These are phyloP conservation scores for Periophthalmodon schlosseri DNA, from an alignment of 2,113 vertebrate species.

Conservation along the genomic window DNA sequence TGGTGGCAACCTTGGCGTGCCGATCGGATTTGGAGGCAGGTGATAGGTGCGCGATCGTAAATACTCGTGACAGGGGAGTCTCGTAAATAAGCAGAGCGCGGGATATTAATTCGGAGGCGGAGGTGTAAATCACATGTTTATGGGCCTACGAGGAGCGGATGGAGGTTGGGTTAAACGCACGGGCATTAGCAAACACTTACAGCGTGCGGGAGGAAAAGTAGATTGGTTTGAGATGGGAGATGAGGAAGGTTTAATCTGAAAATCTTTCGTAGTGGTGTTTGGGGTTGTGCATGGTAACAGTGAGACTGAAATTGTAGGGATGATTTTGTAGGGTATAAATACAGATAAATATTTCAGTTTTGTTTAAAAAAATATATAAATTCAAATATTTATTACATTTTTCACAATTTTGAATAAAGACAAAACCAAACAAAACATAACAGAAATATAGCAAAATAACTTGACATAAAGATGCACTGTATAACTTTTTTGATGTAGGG, in stretches of 20 bases:
- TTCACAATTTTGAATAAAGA: too few relatives aligned
- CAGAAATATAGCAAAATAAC: too few relatives aligned
- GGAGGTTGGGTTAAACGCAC: not conserved
- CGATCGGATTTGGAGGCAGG: not conserved
- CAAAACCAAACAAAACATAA: too few relatives aligned
- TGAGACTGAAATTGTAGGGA: not conserved
- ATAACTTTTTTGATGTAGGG: too few relatives aligned
- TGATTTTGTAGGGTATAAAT: too few relatives aligned
- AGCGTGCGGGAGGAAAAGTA: not conserved
- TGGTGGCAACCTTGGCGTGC: not conserved
- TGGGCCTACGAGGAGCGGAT: not conserved
- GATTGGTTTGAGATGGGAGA: not conserved
- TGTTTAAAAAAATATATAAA: too few relatives aligned
- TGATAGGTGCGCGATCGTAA: not conserved
- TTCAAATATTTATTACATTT: too few relatives aligned
- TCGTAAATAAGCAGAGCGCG: not conserved
- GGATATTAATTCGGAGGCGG: not conserved
- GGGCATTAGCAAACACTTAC: not conserved
- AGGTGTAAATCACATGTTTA: conserved; percentile 1
- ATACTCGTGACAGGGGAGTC: not conserved
- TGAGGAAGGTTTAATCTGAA: not conserved
- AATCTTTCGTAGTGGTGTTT: not conserved
- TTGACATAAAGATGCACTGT: too few relatives aligned
- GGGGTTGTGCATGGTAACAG: not conserved
- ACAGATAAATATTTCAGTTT: too few relatives aligned